Percentiles rank a stretch among this genome's conserved stretches.
Evolutionary conservation across 2,797 vertebrate genomes (phyloP).

Genomic region (Sarcophilus harrisii): DNA sequence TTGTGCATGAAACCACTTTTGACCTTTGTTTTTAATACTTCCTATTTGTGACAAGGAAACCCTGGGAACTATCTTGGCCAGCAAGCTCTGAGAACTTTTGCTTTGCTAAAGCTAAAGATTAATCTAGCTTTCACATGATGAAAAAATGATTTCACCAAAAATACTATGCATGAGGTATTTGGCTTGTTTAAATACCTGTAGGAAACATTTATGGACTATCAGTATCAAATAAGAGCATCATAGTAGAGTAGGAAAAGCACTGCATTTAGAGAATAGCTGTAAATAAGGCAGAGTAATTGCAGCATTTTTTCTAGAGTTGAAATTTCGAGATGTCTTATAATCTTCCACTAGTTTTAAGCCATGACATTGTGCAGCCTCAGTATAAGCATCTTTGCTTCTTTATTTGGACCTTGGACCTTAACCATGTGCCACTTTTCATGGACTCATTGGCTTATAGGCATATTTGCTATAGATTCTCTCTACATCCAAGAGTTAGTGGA

Average conservation of each 20-base stretch:
- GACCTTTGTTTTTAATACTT: neutral
- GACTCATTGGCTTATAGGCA: neutral
- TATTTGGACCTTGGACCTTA: neutral
- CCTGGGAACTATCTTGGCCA: neutral
- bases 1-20: neutral
- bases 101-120: neutral
- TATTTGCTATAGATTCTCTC: neutral
- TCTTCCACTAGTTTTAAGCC: neutral
- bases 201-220: neutral
- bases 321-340: neutral
- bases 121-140: neutral
- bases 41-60: neutral
- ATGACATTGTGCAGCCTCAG: neutral
- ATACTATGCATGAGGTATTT: neutral
- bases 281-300: neutral
- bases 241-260: neutral
- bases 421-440: neutral
- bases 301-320: neutral
- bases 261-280: neutral
- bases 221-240: neutral
- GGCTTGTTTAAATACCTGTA: neutral
- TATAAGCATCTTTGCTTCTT: neutral
- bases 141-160: neutral
- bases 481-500: neutral
- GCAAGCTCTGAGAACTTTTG: neutral